Evolutionary conservation across 2,797 vertebrate genomes (phyloP).

Genomic region (Dicrostonyx torquatus): DNA sequence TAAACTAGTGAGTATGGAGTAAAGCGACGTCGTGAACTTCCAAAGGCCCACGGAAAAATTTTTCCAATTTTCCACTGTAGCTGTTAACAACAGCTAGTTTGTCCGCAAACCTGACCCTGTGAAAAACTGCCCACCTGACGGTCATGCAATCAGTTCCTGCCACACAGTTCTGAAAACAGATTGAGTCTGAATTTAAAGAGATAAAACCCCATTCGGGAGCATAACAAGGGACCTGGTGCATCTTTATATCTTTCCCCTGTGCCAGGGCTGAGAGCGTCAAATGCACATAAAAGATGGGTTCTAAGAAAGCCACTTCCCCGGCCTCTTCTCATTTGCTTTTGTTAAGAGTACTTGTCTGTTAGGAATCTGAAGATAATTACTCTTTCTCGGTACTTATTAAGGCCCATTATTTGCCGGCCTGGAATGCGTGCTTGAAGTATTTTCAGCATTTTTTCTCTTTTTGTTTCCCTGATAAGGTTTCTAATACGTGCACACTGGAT

Average conservation of each 20-base stretch:
- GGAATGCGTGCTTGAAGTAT: not conserved
- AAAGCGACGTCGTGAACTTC: not conserved
- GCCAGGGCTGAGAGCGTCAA: not conserved
- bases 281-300: not conserved
- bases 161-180: not conserved
- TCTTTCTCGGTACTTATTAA: not conserved
- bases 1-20: not conserved
- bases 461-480: not conserved
- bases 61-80: not conserved
- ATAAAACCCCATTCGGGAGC: not conserved
- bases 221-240: not conserved
- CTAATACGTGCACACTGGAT: not conserved
- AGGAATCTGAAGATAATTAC: constrained; percentile 32
- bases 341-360: constrained; percentile 16
- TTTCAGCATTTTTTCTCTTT: not conserved
- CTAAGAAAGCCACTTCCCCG: not conserved
- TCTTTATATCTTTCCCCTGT: not conserved
- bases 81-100: not conserved
- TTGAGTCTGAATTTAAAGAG: not conserved
- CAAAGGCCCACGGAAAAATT: not conserved
- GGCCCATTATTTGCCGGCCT: constrained; percentile 8
- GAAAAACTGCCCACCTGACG: not conserved
- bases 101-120: not conserved
- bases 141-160: not conserved
- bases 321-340: constrained; percentile 17